Percentiles rank a stretch among this genome's conserved stretches.
Evolutionary conservation across 2,797 vertebrate genomes (phyloP).

Genomic region (Nyctalus aviator): DNA sequence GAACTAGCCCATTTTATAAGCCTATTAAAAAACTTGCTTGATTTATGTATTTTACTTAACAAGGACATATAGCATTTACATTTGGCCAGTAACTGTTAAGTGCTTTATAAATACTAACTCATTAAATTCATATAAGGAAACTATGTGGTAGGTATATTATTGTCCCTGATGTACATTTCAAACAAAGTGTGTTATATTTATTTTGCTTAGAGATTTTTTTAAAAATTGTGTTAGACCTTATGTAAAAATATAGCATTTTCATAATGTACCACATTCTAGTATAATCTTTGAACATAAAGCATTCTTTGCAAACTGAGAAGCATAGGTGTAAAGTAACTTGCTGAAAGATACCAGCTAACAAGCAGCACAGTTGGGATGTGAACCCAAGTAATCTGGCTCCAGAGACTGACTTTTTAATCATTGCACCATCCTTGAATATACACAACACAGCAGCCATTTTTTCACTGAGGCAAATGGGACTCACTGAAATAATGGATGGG

Average conservation of each 20-base stretch:
- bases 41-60: neutral
- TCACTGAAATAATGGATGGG: neutral
- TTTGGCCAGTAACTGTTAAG: neutral
- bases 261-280: slow-evolving; percentile 31
- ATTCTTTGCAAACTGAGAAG: neutral
- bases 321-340: neutral
- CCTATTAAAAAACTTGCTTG: neutral
- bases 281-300: slow-evolving; percentile 18
- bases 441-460: neutral
- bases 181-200: neutral
- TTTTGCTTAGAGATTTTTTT: slow-evolving; percentile 42
- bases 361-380: neutral
- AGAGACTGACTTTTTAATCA: neutral
- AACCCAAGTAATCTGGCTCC: neutral
- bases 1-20: neutral
- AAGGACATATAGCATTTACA: neutral
- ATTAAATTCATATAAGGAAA: neutral
- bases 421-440: neutral
- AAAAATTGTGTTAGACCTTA: slow-evolving; percentile 4
- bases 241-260: neutral
- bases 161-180: neutral
- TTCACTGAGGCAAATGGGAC: neutral
- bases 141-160: neutral
- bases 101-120: neutral
- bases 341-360: neutral